Base-by-base conservation (phyloP, 2,797 vertebrate genomes). In the Carapus acus region DNA sequence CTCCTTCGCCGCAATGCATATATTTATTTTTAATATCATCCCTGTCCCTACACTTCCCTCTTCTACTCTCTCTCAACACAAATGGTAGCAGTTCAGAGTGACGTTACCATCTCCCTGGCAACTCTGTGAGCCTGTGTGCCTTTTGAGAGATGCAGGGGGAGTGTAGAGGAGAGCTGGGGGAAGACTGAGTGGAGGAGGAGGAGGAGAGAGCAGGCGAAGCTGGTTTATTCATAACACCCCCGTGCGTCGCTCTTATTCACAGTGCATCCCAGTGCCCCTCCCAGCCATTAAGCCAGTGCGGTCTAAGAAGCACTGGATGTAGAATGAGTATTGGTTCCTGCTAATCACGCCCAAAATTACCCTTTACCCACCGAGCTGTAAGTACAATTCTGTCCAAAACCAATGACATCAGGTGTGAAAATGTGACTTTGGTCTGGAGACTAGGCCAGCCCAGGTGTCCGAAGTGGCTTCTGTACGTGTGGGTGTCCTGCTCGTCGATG, bases 51-150 rank as follows among this genome's bases (percentile, higher is more conserved):
- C 66, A 47, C 58, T 70, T 79, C 57, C 66, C 60, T 47, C 64
- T 70, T 65, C 48, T 77, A 59, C 65, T 70, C 45, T n/a, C n/a
- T 51, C 64, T 66, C 53, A 65, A 73, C 71, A 79, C 74, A 74
- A 85, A 83, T 77, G 76, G 79, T 70, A 83, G 77, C 80, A 82
- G 80, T 81, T 85, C 79, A 76, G 68, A 83, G 76, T 85, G 83
- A 86, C 73, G 80, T 83, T 72, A 46, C 50, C 9, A 71, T 90
- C 73, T 85, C 87, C 86, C 71, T 86, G 84, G 83, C 80, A 90
- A 89, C 86, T 39, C 54, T 62, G 77, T 80, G 70, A 54, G 74
- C 65, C 39, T 40, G 75, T 52, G 49, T 56, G 44, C 24, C 57
- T 36, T 13, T 36, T 36, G 7, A 36, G 31, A 12, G 50, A 73